phyloP scores from a whole-genome alignment of 2,888 invertebrate genomes.

The Xylota sylvarum region DNA sequence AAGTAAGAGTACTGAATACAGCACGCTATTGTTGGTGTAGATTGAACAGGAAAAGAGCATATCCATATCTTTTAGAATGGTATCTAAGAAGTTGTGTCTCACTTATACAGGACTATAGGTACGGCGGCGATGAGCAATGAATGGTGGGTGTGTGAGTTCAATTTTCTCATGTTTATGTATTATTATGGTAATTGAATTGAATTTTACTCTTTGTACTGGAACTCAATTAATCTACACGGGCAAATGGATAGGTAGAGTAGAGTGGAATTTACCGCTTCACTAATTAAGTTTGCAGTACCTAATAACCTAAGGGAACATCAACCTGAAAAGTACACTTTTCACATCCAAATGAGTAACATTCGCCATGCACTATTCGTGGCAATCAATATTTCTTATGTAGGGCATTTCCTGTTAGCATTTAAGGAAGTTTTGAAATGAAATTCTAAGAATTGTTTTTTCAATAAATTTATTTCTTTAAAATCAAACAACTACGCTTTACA shows the following conservation, averaged over 20 bases:
- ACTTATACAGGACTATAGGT: neutral
- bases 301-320: too few species aligned
- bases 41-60: slow-evolving; percentile 39
- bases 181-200: slow-evolving; percentile 46
- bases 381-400: too few species aligned
- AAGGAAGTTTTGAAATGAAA: too few species aligned
- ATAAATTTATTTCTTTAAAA: too few species aligned
- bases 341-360: too few species aligned
- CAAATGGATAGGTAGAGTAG: neutral
- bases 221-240: slow-evolving; percentile 3
- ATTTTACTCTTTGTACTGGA: slow-evolving; percentile 13
- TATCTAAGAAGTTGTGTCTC: slow-evolving; percentile 33
- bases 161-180: slow-evolving; percentile 48
- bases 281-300: too few species aligned
- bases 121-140: neutral
- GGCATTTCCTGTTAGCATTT: too few species aligned
- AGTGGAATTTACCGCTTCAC: too few species aligned
- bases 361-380: too few species aligned
- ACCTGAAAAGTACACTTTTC: too few species aligned
- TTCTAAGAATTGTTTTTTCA: too few species aligned
- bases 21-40: neutral
- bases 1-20: neutral
- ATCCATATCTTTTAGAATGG: slow-evolving; percentile 12
- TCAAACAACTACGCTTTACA: too few species aligned
- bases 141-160: slow-evolving; percentile 11